Evolutionary conservation across 1,140 invertebrate genomes (phyloP), one percentile per base, ranked within the genome.

Genomic region (Lasioglossum albipes): DNA sequence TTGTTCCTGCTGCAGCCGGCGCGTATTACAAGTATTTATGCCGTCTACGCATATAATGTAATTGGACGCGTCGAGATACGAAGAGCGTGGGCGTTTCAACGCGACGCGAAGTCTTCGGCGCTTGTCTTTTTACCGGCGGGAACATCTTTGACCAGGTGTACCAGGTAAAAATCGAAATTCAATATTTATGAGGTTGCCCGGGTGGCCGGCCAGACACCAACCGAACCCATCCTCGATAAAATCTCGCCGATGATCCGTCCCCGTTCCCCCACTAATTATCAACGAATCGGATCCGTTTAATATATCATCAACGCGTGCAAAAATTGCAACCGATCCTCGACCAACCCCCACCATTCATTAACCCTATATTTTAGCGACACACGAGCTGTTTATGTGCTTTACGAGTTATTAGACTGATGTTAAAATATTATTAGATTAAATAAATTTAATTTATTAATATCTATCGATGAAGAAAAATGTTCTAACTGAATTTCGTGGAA

Each of bases 1-100:
- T 59, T 10, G n/a, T n/a, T 61, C 41, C 45, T 65, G 71, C 41
- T 66, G 13, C 64, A 74, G 66, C 4, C 57, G 67, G 41, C 75
- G 49, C 75, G 69, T 76, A 85, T 84, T 74, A 74, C 83, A 65
- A 76, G 73, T 85, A 85, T 85, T 84, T 85, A 85, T 74, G 59
- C 68, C 75, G 64, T 84, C 69, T 81, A 84, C 84, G 45, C 66
- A 75, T 84, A 81, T 76, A 85, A 74, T 74, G 69, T 85, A 85
- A 85, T 85, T 84, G 84, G 73, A 77, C 61, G 77, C 82, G 72
- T 68, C 59, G 69, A 49, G 22, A 71, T 74, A 74, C 0, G 36
- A 16, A 61, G 76, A 13, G 45, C 78, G 84, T 85, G 82, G 84
- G 82, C 83, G 83, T 84, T 79, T 57, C 82, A 41, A 27, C 78